Evolutionary conservation across 1,140 invertebrate genomes (phyloP), one percentile per base, ranked within the genome.

Genomic region (Drosophila pruinosa): DNA sequence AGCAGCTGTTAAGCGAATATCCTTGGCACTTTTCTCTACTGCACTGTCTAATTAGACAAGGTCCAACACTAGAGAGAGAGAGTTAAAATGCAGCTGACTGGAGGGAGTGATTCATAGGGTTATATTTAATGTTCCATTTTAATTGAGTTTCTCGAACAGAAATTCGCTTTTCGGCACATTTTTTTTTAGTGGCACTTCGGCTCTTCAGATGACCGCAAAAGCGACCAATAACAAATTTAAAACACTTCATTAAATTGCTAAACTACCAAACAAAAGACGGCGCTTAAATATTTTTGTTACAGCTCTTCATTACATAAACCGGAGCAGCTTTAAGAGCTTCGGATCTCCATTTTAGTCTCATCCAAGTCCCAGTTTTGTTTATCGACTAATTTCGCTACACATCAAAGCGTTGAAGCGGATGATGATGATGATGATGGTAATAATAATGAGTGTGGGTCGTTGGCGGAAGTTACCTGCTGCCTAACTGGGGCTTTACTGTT

Each of bases 211-310:
- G 48, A 56, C 50, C 67, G 57, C n/a, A 59, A 70, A 52, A 41
- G 50, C 50, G 52, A 64, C 76, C 73, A 45, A 53, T 77, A 45
- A 59, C 36, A 76, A 63, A 52, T 63, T 73, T 45, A 76, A 86
- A 76, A 77, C 76, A 77, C 80, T 86, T 81, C 58, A 85, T 85
- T 86, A 85, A 75, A 54, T 41, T 57, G 34, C 15, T 59, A 45
- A 53, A 41, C 41, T 58, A 28, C 8, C 38, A 62, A 73, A 78
- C 78, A 61, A 78, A 76, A 81, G 71, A 67, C 59, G 26, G 67
- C 62, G 52, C 59, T n/a, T 47, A 43, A 58, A 45, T 24, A 50
- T 69, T 74, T 47, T 72, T 50, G 57, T 71, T 82, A 77, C 54
- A 58, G 69, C 58, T 65, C 31, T 72, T 15, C 17, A 59, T 86